A percentile compares a stretch with the other conserved stretches of the same genome.
Conservation (phyloP, 1,140 invertebrate species). For the Drosophila melanogaster region DNA sequence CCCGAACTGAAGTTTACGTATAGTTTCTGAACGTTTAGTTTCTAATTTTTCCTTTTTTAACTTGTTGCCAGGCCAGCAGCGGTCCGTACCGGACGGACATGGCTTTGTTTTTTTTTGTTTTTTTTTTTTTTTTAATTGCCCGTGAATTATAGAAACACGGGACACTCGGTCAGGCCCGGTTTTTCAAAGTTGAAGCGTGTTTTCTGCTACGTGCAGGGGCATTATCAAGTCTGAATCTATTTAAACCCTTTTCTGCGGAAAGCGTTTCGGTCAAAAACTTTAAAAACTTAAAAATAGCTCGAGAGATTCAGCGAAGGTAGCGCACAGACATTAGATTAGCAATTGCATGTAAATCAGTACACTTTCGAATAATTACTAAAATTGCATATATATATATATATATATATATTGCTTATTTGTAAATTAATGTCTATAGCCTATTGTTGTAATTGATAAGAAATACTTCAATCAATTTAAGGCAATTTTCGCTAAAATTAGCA, state of each 20-base stretch:
- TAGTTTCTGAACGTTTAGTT: constrained; percentile 65
- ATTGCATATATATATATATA: too few species aligned
- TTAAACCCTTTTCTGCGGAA: constrained; percentile 57
- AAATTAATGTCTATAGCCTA: too few species aligned
- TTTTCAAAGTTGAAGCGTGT: constrained; percentile 22
- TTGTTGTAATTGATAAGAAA: neutral
- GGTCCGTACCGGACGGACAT: neutral
- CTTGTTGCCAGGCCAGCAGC: constrained; percentile 63
- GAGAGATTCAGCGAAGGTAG: constrained; percentile 17
- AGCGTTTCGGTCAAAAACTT: constrained; percentile 11
- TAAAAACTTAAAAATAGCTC: constrained; percentile 12
- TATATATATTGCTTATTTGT: too few species aligned
- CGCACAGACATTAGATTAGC: constrained; percentile 11
- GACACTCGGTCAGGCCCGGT: constrained; percentile 32
- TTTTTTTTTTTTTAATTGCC: constrained; percentile 62
- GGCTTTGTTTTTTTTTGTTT: constrained; percentile 19
- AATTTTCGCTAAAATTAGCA: neutral
- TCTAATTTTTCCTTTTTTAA: constrained; percentile 33
- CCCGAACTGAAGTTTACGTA: constrained; percentile 1
- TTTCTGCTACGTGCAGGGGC: constrained; percentile 55
- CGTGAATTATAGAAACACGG: constrained; percentile 78
- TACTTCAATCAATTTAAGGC: too few species aligned
- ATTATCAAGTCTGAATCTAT: constrained; percentile 55
- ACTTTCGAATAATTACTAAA: too few species aligned
- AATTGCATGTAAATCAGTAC: neutral